Conservation (phyloP, 2,797 vertebrate genomes). For the Coreius guichenoti region DNA sequence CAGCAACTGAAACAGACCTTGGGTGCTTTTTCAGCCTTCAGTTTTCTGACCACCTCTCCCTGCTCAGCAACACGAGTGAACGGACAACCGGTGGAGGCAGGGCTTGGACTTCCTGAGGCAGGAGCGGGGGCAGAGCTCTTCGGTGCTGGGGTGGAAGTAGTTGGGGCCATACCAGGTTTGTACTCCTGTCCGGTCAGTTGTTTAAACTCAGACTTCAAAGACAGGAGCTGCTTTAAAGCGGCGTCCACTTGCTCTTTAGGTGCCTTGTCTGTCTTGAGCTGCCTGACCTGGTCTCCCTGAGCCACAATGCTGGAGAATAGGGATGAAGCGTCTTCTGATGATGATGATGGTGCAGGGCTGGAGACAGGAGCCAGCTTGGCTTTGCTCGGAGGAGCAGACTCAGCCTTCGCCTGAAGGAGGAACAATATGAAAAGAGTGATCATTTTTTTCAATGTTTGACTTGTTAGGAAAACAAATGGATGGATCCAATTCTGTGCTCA, state of each 20-base stretch:
- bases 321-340: conserved; percentile 61
- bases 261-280: conserved; percentile 88
- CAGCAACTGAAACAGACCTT: conserved; percentile 75
- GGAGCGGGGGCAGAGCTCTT: conserved; percentile 39
- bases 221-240: conserved; percentile 87
- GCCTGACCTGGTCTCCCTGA: conserved; percentile 88
- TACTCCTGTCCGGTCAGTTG: conserved; percentile 82
- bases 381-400: conserved; percentile 59
- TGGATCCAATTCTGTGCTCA: conserved; percentile 59
- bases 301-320: conserved; percentile 82
- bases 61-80: conserved; percentile 78
- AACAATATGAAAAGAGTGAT: not conserved
- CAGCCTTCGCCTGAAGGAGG: conserved; percentile 49
- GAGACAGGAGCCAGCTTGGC: conserved; percentile 49
- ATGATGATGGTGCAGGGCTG: conserved; percentile 6
- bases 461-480: not conserved
- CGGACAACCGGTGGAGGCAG: conserved; percentile 66
- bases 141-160: conserved; percentile 50
- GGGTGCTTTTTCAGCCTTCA: conserved; percentile 80
- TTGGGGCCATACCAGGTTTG: conserved; percentile 80
- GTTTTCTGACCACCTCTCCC: conserved; percentile 81
- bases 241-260: conserved; percentile 88
- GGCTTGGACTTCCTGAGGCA: conserved; percentile 33
- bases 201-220: conserved; percentile 80
- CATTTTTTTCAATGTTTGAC: not conserved